These are phyloP conservation scores for Caenorhabditis afra DNA, from an alignment of 2,888 invertebrate species.

Conservation along the genomic window DNA sequence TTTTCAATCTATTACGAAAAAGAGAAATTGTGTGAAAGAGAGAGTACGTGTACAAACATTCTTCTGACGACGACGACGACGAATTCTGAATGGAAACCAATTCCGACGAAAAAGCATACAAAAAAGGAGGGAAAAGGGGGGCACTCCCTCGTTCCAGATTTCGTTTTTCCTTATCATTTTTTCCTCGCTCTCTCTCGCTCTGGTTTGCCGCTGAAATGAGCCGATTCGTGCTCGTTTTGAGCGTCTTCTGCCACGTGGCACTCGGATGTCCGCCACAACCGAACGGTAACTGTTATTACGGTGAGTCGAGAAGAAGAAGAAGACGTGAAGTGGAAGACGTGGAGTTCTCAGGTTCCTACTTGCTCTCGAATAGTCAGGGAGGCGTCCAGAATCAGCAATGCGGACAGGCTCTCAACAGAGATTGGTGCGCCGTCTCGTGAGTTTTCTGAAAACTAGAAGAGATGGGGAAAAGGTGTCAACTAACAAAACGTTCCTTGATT, in stretches of 20 bases:
- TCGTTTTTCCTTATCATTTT: slow-evolving; percentile 5
- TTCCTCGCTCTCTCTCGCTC: background rate
- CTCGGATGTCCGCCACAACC: slow-evolving; percentile 56
- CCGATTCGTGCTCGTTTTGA: background rate
- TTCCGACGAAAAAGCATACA: slow-evolving; percentile 35
- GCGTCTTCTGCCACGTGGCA: slow-evolving; percentile 3
- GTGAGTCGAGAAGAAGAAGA: slow-evolving; percentile 4
- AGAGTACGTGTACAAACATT: slow-evolving; percentile 10
- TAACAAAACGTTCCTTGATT: too few relatives aligned
- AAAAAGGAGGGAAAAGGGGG: slow-evolving; percentile 15
- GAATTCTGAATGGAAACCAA: slow-evolving; percentile 9
- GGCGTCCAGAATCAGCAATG: slow-evolving; percentile 58
- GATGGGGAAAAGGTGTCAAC: too few relatives aligned
- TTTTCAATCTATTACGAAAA: too few relatives aligned
- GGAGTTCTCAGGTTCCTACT: slow-evolving; percentile 28
- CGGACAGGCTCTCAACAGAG: slow-evolving; percentile 39
- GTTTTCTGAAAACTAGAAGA: slow-evolving; percentile 28
- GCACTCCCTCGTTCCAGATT: slow-evolving; percentile 24
- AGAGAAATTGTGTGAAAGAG: too few relatives aligned
- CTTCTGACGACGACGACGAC: background rate
- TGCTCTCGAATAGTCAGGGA: slow-evolving; percentile 32
- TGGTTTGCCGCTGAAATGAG: slow-evolving; percentile 9
- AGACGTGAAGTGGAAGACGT: too few relatives aligned
- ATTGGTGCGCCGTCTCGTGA: slow-evolving; percentile 62
- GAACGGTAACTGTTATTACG: slow-evolving; percentile 57